These are phyloP conservation scores for Butastur rufipennis DNA, from an alignment of 2,113 vertebrate genomes.

Conservation along the genomic window DNA sequence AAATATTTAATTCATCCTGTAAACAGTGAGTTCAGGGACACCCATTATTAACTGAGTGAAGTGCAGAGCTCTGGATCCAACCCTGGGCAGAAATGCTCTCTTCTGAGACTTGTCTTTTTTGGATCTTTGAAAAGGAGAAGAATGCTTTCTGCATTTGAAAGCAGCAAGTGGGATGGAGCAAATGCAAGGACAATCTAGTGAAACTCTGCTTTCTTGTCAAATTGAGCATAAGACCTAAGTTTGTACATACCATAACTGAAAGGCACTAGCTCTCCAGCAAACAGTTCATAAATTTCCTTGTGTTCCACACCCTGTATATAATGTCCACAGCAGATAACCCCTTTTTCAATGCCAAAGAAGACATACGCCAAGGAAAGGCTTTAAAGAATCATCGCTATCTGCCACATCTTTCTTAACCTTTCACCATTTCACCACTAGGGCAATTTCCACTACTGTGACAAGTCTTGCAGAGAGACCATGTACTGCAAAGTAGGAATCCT, in stretches of 20 bases:
- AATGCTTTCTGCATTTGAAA: constrained; percentile 34
- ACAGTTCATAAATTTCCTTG: background rate
- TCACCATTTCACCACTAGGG: background rate
- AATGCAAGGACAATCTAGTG: constrained; percentile 3
- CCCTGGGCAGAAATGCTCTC: constrained; percentile 40
- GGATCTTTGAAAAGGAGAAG: background rate
- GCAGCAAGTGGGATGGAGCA: constrained; percentile 23
- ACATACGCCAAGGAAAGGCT: background rate
- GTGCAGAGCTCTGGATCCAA: background rate
- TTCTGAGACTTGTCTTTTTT: constrained; percentile 1
- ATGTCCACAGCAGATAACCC: background rate
- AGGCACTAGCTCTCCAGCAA: background rate
- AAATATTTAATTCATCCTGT: constrained; percentile 31
- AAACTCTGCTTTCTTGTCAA: background rate
- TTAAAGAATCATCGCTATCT: background rate
- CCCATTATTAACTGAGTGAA: background rate
- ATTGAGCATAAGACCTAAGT: background rate
- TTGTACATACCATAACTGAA: background rate
- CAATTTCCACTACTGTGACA: background rate
- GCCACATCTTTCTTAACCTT: background rate
- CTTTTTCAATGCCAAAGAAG: background rate
- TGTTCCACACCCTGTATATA: background rate
- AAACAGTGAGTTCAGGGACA: constrained; percentile 38
- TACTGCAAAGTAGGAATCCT: background rate
- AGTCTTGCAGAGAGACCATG: background rate